Evolutionary conservation across 1,140 invertebrate species (phyloP), one percentile per base, ranked within the genome.

Genomic region (Adelges cooleyi): DNA sequence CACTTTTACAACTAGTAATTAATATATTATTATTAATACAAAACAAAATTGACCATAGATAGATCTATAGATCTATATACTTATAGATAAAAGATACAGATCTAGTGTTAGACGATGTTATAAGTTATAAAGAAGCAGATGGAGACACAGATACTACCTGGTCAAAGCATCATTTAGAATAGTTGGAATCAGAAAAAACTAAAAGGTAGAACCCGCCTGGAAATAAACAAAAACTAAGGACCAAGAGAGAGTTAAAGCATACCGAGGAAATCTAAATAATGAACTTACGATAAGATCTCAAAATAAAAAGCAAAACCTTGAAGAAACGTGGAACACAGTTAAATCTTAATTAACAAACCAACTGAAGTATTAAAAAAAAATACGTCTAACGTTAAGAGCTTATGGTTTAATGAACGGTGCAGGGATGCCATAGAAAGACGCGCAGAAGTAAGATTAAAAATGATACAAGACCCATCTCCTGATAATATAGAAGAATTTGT

Each of bases 41-140:
- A n/a, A n/a, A n/a, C n/a, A n/a, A n/a, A n/a, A n/a, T n/a, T n/a
- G n/a, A n/a, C n/a, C n/a, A n/a, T n/a, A n/a, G n/a, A n/a, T n/a
- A n/a, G n/a, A n/a, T n/a, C n/a, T n/a, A n/a, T n/a, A n/a, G n/a
- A n/a, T n/a, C 29, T 66, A 69, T 66, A 67, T 69, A 11, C 27
- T 68, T 36, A 69, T 68, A 36, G 51, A 67, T 49, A 23, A 42
- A 18, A 68, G 48, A 66, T 53, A 68, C n/a, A 29, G n/a, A 51
- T 11, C 22, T n/a, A 59, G 33, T 56, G 25, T 65, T 3, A 44
- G 27, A 42, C 56, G 69, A 48, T n/a, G 69, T 70, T 20, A 33
- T 50, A 38, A 59, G 38, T 20, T 44, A 36, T 23, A 66, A 65
- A 67, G 66, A 66, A 36, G 68, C 68, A 15, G 66, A 69, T 17